Evolutionary conservation across 2,797 vertebrate species (phyloP), one percentile per base, ranked within the genome.

Genomic region (Salmo trutta): DNA sequence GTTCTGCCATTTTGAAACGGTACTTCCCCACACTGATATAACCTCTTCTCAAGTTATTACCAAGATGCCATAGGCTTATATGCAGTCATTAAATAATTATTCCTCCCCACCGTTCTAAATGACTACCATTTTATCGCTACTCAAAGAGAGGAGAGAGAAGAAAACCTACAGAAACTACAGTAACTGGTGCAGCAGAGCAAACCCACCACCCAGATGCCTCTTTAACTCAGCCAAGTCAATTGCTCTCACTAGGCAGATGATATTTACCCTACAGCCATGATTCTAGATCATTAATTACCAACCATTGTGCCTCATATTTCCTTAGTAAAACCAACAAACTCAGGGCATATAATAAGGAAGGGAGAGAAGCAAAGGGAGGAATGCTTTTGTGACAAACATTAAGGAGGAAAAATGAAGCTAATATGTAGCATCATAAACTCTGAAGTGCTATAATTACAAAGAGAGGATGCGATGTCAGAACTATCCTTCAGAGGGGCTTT

Each of bases 381-480:
- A 81, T 75, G 84, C 77, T 84, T 78, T 91, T 88, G 80, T 87
- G 85, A 87, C 78, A 76, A 78, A 88, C 83, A 86, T 86, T 87
- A 85, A 89, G 84, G 83, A 77, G 78, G 77, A 47, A 47, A 47
- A 77, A 78, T 71, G 86, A 89, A 90, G 83, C 29, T 88, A 87
- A 74, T 27, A 79, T 90, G 88, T 86, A 81, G 79, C 79, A 79
- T 67, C 76, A 82, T 86, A 83, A 83, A 79, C 78, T 89, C 86
- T 87, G 71, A 91, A 82, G 85, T 89, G 85, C 88, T 92, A 85
- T 89, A 92, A 93, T 93, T 91, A 88, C 91, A 88, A 84, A 59
- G 75, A 80, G 83, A 86, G 79, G 21, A 51, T 79, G 54, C 7
- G 19, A 59, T n/a, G 90, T 89, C 88, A 89, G 83, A 88, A 29